Percentiles rank a stretch among this genome's conserved stretches.
These are phyloP conservation scores for Stenodema calcarata DNA, from an alignment of 2,888 invertebrate species.

Conservation along the genomic window DNA sequence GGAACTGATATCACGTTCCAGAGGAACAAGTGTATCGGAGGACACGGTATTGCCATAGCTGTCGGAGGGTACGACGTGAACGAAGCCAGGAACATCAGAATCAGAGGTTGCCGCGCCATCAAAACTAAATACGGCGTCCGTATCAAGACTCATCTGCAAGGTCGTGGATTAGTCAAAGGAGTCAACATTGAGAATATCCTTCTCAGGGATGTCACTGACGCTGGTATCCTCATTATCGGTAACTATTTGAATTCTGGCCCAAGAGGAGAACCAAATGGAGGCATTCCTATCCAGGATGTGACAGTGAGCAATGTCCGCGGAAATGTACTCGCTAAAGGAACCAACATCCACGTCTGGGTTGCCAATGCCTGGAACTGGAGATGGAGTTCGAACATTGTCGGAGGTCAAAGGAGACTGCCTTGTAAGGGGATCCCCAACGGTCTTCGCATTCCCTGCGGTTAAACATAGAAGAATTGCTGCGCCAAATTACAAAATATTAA, in stretches of 20 bases:
- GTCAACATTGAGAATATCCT: constrained; percentile 1
- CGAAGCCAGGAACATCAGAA: not conserved
- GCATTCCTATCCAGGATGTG: not conserved
- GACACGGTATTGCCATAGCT: constrained; percentile 3
- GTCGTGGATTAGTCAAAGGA: not conserved
- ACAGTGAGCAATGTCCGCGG: constrained; percentile 6
- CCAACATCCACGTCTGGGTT: not conserved
- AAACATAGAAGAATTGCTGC: not conserved
- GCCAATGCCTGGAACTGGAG: not conserved
- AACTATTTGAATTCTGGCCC: constrained; percentile 19
- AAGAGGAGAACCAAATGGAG: not conserved
- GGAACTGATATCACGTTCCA: not conserved
- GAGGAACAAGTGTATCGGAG: not conserved
- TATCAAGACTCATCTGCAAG: not conserved
- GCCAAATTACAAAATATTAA: not conserved
- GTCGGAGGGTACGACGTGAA: not conserved
- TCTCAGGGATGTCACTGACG: not conserved
- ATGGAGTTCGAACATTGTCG: not conserved
- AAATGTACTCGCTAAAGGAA: not conserved
- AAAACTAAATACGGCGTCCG: not conserved
- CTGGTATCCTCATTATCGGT: constrained; percentile 3
- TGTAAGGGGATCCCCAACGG: not conserved
- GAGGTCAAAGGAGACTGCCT: not conserved
- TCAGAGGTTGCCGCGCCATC: not conserved
- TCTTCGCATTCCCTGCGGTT: not conserved